Evolutionary conservation across 2,797 vertebrate genomes (phyloP).

Genomic region (Myotis daubentonii): DNA sequence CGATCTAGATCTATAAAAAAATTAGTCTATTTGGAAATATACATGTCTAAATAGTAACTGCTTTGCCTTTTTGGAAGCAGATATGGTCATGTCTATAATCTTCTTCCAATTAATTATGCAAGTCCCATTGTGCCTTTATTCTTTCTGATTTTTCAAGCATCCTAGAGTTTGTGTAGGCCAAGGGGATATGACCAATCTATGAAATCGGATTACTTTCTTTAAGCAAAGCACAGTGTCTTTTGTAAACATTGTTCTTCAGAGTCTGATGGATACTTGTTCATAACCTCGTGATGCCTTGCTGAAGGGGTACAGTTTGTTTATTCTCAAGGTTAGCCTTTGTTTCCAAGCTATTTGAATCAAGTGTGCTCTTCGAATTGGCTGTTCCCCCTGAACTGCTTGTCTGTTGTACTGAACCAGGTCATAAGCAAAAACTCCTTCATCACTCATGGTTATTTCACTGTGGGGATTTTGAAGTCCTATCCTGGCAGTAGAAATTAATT

Average conservation of each 20-base stretch:
- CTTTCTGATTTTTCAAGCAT: slow-evolving; percentile 21
- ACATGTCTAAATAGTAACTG: not conserved
- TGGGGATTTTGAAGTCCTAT: not conserved
- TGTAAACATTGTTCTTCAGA: not conserved
- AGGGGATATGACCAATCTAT: not conserved
- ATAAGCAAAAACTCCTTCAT: not conserved
- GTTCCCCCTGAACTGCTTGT: not conserved
- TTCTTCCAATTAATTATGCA: not conserved
- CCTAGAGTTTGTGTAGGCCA: not conserved
- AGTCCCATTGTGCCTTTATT: not conserved
- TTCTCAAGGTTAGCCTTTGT: not conserved
- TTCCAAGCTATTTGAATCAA: not conserved
- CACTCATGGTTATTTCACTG: not conserved
- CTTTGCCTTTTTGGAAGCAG: not conserved
- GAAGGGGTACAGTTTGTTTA: not conserved
- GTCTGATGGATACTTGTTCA: not conserved
- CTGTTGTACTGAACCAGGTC: not conserved
- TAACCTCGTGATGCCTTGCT: not conserved
- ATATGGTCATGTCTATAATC: not conserved
- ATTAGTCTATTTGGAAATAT: not conserved
- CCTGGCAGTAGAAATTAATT: not conserved
- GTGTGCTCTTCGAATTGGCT: not conserved
- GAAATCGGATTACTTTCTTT: not conserved
- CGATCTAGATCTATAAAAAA: not conserved
- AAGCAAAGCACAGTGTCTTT: not conserved